Base-by-base conservation (phyloP, 2,113 vertebrate genomes). In the Chamaea fasciata region DNA sequence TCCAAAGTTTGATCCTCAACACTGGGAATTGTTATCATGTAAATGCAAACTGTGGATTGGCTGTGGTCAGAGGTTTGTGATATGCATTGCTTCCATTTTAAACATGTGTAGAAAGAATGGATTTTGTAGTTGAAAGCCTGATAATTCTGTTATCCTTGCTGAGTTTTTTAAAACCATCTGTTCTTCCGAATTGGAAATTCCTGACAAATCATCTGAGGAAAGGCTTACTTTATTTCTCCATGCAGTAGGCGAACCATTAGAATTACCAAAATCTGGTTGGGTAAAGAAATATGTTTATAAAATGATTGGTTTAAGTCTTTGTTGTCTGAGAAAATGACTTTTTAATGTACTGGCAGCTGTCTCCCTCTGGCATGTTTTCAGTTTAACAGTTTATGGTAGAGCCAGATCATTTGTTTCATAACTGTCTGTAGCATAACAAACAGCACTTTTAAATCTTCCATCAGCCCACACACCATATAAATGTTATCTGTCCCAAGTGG, bases 281-380 rank as follows among this genome's bases (percentile, higher is more conserved):
- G 91, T 89, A 96, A 98, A 98, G 97, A 97, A 98, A 97, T 97
- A 97, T 96, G 95, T 97, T 97, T 94, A 95, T 97, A 97, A 98
- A 97, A 96, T 97, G 81, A 97, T 97, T 97, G 96, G 95, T 96
- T 98, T 97, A 92, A 97, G 96, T 97, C 96, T 81, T 96, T 96
- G 94, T 97, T 98, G 94, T 95, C 94, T 96, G 93, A 96, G 95
- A 96, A 98, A 97, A 97, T 97, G 62, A 94, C 95, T 97, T 98
- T 97, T 97, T 97, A 97, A 98, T 97, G 95, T 96, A 95, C 92
- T 98, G 97, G 96, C 97, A 98, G 97, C 97, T 98, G 97, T 95
- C 84, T 98, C 95, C 94, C 95, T 96, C 95, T 98, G 97, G 97
- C 98, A 96, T 92, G 68, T 96, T 96, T 97, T 97, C 95, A 97